phyloP scores from a whole-genome alignment of 2,888 invertebrate genomes.

The Lepetodrilus schrolli region DNA sequence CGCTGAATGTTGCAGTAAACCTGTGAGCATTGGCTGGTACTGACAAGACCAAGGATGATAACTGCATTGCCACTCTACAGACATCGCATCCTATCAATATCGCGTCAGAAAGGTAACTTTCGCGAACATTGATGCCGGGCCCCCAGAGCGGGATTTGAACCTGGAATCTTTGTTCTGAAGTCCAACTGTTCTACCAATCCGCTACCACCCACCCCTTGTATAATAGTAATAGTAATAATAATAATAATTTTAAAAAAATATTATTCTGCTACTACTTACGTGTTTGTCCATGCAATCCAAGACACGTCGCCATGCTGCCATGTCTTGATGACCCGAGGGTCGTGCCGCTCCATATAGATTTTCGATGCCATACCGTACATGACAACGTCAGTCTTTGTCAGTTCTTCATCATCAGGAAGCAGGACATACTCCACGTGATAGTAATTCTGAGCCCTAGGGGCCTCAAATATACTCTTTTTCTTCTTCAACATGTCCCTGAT shows the following conservation, averaged over 20 bases:
- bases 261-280: conserved; percentile 61
- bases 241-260: background rate
- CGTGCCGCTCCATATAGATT: conserved; percentile 71
- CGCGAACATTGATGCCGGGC: no score
- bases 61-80: no score
- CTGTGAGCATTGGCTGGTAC: no score
- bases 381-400: conserved; percentile 71
- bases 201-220: no score
- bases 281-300: conserved; percentile 74
- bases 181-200: no score
- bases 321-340: conserved; percentile 70
- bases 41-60: no score
- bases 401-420: conserved; percentile 67
- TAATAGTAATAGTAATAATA: background rate
- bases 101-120: no score
- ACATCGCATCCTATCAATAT: no score
- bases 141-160: no score
- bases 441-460: conserved; percentile 70
- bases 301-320: conserved; percentile 73
- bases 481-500: conserved; percentile 59
- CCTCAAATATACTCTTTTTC: conserved; percentile 69
- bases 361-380: conserved; percentile 73
- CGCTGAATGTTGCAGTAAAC: no score
- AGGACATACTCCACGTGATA: conserved; percentile 73
- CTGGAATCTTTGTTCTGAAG: no score